Base-by-base conservation (phyloP, 2,888 invertebrate species). In the Microctonus hyperodae region DNA sequence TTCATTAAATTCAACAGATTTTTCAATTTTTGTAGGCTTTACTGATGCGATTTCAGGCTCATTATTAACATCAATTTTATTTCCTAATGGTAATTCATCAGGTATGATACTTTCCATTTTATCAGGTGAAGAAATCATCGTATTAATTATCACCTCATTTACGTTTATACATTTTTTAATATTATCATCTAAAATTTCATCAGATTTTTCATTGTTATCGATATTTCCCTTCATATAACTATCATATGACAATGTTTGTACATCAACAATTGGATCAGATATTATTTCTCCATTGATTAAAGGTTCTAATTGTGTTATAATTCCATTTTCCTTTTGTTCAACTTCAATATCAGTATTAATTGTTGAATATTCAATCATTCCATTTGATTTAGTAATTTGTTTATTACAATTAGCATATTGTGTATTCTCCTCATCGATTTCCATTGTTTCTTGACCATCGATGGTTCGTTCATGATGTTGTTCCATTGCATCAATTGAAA, bases 161-260 rank as follows among this genome's bases (percentile, higher is more conserved):
- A 53, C 48, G 9, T 57, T 40, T 33, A 23, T 55, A 33, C 13
- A 51, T 0, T 63, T 56, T 1, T 58, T 6, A 3, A 64, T 22
- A 4, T 66, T 25, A n/a, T 70, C 70, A 28, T 69, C 20, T 69
- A 66, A 11, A 11, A 48, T 10, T 48, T 48, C 13, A 60, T 70
- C 62, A 22, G 56, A 44, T 11, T 63, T 57, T 2, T 53, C 44
- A 16, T 23, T 16, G 16, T 53, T 58, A 3, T 67, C 56, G 16
- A 67, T 50, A 28, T 64, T 31, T n/a, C 75, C 74, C 25, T 75
- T 77, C 74, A 81, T 78, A 48, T 81, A 83, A 51, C 82, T 80
- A 11, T 82, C 80, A 51, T 81, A 83, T 44, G 69, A 76, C 37
- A 82, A 61, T 1, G 77, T 74, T 16, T 76, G 76, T 0, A 76